A percentile compares a stretch with the other conserved stretches of the same genome.
Conservation (phyloP, 2,113 vertebrate species). For the Oriolus oriolus region DNA sequence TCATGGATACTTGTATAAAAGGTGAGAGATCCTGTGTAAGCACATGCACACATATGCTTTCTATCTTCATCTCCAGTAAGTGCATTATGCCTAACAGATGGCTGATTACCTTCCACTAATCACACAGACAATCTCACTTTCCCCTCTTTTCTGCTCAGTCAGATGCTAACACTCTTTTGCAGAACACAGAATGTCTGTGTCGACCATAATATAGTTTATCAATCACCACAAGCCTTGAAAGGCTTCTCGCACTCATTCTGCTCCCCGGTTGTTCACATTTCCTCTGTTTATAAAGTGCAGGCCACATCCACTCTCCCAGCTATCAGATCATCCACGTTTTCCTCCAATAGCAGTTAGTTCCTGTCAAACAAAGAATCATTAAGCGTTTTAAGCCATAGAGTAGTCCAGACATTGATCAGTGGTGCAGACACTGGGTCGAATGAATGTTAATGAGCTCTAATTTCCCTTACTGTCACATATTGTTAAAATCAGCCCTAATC, state of each 20-base stretch:
- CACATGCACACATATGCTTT: conserved; percentile 7
- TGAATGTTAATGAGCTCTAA: conserved; percentile 36
- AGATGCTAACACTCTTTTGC: neutral
- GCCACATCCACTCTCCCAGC: neutral
- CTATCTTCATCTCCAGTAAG: neutral
- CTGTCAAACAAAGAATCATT: conserved; percentile 34
- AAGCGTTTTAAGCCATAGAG: neutral
- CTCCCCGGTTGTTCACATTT: neutral
- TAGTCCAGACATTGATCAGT: neutral
- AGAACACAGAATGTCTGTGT: neutral
- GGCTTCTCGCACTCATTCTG: neutral
- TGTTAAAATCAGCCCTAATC: conserved; percentile 31
- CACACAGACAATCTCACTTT: neutral
- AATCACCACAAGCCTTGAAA: neutral
- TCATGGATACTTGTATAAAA: neutral
- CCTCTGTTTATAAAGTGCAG: neutral
- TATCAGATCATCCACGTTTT: neutral
- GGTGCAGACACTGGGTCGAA: neutral
- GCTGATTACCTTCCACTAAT: conserved; percentile 46
- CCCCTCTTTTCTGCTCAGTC: conserved; percentile 12
- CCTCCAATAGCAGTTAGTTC: neutral
- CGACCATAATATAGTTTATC: neutral
- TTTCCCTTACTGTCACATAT: conserved; percentile 2
- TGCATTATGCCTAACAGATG: conserved; percentile 23
- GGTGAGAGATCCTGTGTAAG: neutral